A percentile compares a stretch with the other conserved stretches of the same genome.
These are phyloP conservation scores for Salticus scenicus DNA, from an alignment of 2,888 invertebrate species.

Conservation along the genomic window DNA sequence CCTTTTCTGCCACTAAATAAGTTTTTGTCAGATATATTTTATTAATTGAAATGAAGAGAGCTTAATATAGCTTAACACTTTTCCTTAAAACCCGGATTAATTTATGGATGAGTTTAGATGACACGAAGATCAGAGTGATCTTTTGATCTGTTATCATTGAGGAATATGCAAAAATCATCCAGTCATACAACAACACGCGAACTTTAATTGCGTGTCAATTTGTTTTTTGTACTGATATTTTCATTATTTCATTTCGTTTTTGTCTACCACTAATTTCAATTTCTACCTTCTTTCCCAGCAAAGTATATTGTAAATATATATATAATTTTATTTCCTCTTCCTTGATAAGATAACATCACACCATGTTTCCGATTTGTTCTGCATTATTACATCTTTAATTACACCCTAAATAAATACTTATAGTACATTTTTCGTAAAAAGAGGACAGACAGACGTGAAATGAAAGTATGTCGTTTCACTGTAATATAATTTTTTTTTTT, in stretches of 20 bases:
- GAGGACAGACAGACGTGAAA: background rate
- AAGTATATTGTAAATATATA: too few relatives aligned
- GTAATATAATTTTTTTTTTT: too few relatives aligned
- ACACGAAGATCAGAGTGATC: background rate
- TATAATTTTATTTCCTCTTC: background rate
- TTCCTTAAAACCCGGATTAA: background rate
- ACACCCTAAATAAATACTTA: background rate
- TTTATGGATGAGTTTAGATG: background rate
- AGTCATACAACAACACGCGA: background rate
- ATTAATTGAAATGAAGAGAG: too few relatives aligned
- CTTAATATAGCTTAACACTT: too few relatives aligned
- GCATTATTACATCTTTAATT: slow-evolving; percentile 29
- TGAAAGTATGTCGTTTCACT: too few relatives aligned
- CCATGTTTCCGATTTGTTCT: slow-evolving; percentile 19
- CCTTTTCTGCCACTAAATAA: too few relatives aligned
- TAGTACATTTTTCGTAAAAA: background rate
- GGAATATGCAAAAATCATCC: background rate
- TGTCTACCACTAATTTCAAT: background rate
- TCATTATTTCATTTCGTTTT: background rate
- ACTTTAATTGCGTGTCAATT: background rate
- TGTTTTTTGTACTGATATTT: background rate
- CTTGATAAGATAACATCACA: background rate
- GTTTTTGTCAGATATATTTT: too few relatives aligned
- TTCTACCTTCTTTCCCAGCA: background rate
- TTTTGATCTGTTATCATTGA: background rate